Conservation (phyloP, 2,888 invertebrate genomes). For the Quadroppia sp. region DNA sequence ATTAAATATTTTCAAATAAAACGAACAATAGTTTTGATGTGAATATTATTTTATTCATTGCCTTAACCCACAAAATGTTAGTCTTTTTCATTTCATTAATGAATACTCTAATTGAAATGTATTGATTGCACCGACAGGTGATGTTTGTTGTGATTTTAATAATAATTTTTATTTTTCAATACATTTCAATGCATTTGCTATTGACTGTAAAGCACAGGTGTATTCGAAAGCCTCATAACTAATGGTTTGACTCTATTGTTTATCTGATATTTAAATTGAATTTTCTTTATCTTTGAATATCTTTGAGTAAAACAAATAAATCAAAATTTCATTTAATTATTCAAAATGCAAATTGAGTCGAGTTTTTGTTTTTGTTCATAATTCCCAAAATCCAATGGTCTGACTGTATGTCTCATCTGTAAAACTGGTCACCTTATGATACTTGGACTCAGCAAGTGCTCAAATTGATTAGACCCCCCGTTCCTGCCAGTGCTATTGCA, state of each 20-base stretch:
- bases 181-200: too few relatives aligned
- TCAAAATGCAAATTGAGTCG: constrained; percentile 8
- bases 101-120: constrained; percentile 2
- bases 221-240: constrained; percentile 2
- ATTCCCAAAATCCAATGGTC: neutral
- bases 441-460: neutral
- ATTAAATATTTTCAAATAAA: neutral
- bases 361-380: neutral
- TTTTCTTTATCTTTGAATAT: neutral
- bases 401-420: neutral
- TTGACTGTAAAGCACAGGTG: constrained; percentile 16
- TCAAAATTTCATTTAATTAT: constrained; percentile 14
- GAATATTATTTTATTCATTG: neutral
- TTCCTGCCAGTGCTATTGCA: neutral
- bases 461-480: constrained; percentile 2
- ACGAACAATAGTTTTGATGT: neutral
- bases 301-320: constrained; percentile 9
- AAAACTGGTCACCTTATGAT: constrained; percentile 20
- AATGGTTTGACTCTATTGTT: neutral
- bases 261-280: neutral
- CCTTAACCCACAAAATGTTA: constrained; percentile 10
- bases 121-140: constrained; percentile 29
- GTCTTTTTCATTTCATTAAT: neutral
- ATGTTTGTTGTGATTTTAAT: neutral
- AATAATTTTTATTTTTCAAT: neutral